Percentiles rank a stretch among this genome's conserved stretches.
phyloP scores from a whole-genome alignment of 2,888 invertebrate genomes.

The Saturnia pavonia region DNA sequence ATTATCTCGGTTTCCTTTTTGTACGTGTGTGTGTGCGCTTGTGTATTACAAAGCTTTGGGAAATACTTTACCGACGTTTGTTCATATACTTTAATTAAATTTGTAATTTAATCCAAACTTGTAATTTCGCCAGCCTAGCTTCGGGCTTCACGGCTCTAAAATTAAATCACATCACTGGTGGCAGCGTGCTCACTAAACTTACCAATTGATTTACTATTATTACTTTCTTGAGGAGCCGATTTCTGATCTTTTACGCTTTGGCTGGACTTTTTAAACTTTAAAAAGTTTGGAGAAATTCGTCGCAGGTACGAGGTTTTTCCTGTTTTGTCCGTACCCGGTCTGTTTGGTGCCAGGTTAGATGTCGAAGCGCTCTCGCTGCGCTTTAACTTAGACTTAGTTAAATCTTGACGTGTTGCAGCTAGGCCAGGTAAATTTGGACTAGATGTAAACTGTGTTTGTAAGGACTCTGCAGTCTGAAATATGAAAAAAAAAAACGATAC shows the following conservation, averaged over 20 bases:
- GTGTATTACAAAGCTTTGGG: too few relatives aligned
- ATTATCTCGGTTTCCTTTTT: too few relatives aligned
- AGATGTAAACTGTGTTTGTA: constrained; percentile 66
- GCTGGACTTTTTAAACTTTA: constrained; percentile 47
- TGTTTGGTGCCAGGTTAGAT: constrained; percentile 49
- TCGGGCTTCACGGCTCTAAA: not conserved
- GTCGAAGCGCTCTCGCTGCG: constrained; percentile 64
- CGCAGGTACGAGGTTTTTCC: constrained; percentile 52
- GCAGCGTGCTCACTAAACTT: constrained; percentile 33
- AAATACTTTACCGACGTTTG: not conserved
- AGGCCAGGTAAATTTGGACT: constrained; percentile 66
- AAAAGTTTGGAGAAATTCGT: constrained; percentile 63
- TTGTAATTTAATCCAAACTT: not conserved
- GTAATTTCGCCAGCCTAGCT: not conserved
- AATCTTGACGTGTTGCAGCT: constrained; percentile 45
- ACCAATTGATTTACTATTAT: constrained; percentile 57
- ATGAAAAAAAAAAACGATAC: not conserved
- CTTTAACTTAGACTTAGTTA: constrained; percentile 48
- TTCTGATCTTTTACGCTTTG: constrained; percentile 41
- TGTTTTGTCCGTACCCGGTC: constrained; percentile 43
- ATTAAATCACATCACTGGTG: not conserved
- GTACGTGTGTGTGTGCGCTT: too few relatives aligned
- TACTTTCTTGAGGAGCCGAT: constrained; percentile 37
- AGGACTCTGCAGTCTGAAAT: constrained; percentile 54
- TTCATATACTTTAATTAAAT: not conserved